A percentile compares a stretch with the other conserved stretches of the same genome.
phyloP scores from a whole-genome alignment of 1,140 invertebrate genomes.

The Ips typographus region DNA sequence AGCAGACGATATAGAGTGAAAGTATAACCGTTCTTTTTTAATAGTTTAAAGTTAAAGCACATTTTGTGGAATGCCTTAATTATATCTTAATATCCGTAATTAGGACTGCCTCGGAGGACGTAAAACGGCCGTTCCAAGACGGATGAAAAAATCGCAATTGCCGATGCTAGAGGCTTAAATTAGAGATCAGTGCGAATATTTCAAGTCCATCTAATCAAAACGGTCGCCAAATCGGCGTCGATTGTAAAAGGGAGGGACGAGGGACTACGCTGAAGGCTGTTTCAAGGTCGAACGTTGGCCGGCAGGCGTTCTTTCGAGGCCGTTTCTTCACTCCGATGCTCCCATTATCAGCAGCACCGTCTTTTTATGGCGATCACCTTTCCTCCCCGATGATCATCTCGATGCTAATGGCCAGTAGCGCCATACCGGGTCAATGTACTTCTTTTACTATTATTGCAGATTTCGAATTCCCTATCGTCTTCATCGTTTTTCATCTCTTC shows the following conservation, averaged over 20 bases:
- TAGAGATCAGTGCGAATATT: neutral
- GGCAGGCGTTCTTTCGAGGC: constrained; percentile 40
- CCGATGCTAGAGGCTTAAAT: neutral
- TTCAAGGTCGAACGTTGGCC: constrained; percentile 50
- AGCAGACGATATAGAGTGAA: no score
- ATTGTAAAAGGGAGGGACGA: constrained; percentile 3
- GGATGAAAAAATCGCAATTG: neutral
- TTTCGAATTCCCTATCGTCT: neutral
- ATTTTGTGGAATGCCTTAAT: no score
- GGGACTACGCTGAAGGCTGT: constrained; percentile 47
- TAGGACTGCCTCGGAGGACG: no score
- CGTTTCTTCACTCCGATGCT: constrained; percentile 40
- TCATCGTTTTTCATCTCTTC: neutral
- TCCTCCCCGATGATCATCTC: constrained; percentile 20
- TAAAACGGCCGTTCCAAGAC: no score
- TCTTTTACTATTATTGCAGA: constrained; percentile 10
- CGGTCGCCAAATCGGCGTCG: constrained; percentile 31
- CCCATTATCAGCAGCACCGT: constrained; percentile 23
- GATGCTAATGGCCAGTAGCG: constrained; percentile 29
- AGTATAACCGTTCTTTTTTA: no score
- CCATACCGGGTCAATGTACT: constrained; percentile 25
- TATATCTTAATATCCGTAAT: no score
- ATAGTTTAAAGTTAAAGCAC: no score
- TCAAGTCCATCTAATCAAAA: constrained; percentile 22
- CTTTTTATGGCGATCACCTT: constrained; percentile 21